Evolutionary conservation across 2,113 vertebrate genomes (phyloP).

Genomic region (Ondatra zibethicus): DNA sequence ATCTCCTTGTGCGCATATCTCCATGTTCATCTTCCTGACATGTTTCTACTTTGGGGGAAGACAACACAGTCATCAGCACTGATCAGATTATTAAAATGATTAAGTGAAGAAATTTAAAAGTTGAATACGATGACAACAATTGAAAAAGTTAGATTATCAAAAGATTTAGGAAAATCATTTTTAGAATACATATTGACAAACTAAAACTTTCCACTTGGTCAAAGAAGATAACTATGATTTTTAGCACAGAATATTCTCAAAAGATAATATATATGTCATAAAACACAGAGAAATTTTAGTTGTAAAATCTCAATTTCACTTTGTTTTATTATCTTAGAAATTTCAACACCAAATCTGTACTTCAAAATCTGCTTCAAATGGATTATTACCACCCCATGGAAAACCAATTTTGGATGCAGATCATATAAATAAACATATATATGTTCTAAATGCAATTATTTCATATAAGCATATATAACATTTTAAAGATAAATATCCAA

Average conservation of each 20-base stretch:
- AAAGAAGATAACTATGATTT: background rate
- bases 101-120: background rate
- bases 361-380: background rate
- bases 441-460: background rate
- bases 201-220: background rate
- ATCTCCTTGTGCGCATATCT: background rate
- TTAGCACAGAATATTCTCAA: no score
- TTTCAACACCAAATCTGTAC: background rate
- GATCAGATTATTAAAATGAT: background rate
- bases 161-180: background rate
- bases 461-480: no score
- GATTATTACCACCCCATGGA: background rate
- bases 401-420: no score
- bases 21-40: background rate
- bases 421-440: background rate
- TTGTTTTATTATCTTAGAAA: background rate
- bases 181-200: background rate
- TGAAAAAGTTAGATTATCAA: background rate
- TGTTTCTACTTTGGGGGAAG: background rate
- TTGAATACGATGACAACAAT: background rate
- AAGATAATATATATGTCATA: background rate
- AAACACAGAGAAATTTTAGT: background rate
- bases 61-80: background rate
- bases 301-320: background rate
- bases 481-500: background rate